Evolutionary conservation across 2,888 invertebrate species (phyloP), one percentile per base, ranked within the genome.

Genomic region (Ophion obscuratus): DNA sequence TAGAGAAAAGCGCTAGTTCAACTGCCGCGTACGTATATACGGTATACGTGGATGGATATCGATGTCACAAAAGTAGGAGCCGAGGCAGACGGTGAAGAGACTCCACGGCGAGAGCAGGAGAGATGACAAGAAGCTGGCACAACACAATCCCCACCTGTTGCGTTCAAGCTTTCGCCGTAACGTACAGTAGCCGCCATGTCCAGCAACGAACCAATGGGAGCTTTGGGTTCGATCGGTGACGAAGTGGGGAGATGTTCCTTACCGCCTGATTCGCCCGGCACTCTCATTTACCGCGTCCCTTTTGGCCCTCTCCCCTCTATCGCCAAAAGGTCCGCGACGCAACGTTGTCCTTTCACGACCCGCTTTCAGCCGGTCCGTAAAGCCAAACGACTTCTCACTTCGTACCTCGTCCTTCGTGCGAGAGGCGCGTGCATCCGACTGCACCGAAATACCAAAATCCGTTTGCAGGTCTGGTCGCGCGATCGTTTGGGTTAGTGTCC

Each of bases 121-220:
- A 81, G 80, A 73, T 70, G 68, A 44, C 67, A 85, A 81, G 83
- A 68, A 68, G 83, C 53, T 53, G 53, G 75, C 79, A 82, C 47
- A n/a, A 40, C 87, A 44, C 70, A 68, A 27, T 80, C 88, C 91
- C 91, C 91, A 94, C 94, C 93, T 94, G 94, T 94, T 94, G 94
- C 92, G 80, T 84, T 70, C 44, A 86, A 86, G 82, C 88, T 88
- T 47, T 90, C 88, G 88, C 67, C 70, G 85, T 82, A 83, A 84
- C 81, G 74, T 57, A 75, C 73, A 73, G 75, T 14, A 88, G 90
- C 92, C 93, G 94, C 94, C 93, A 93, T 93, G 92, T 91, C 92
- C 87, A 57, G 85, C 82, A 87, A 89, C 75, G 89, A 90, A 88
- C 93, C 93, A 93, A 93, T 93, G 88, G 89, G 88, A 87, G 81